Conservation (phyloP, 2,113 vertebrate genomes). For the Alethe castanea region DNA sequence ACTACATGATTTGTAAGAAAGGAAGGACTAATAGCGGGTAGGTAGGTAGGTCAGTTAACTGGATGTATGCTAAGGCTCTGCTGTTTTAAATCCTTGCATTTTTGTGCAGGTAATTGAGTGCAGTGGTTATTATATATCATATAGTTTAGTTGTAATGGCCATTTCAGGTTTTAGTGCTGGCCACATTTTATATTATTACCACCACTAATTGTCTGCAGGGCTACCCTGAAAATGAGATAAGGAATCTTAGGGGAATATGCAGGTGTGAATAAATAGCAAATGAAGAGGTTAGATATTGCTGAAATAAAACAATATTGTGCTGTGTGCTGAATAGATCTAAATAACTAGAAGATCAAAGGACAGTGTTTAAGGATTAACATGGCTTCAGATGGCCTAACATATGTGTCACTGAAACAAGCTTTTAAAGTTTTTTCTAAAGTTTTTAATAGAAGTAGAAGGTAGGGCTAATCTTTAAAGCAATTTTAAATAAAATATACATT, state of each 20-base stretch:
- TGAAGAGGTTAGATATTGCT: slow-evolving; percentile 2
- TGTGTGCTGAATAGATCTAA: neutral
- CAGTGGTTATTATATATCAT: slow-evolving; percentile 49
- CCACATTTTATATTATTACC: slow-evolving; percentile 49
- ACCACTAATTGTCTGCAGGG: slow-evolving; percentile 53
- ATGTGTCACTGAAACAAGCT: neutral
- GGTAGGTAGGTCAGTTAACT: slow-evolving; percentile 24
- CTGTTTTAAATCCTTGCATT: slow-evolving; percentile 40
- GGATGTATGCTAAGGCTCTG: neutral
- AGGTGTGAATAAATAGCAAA: slow-evolving; percentile 35
- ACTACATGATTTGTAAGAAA: neutral
- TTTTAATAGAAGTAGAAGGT: neutral
- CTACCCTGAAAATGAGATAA: slow-evolving; percentile 44
- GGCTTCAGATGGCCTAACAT: neutral
- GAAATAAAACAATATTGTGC: slow-evolving; percentile 31
- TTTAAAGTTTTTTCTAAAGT: neutral
- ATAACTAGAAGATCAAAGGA: neutral
- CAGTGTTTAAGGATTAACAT: neutral
- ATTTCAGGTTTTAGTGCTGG: slow-evolving; percentile 42
- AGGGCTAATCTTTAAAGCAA: neutral
- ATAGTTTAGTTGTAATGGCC: slow-evolving; percentile 46
- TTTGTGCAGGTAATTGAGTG: slow-evolving; percentile 52
- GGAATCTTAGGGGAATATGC: slow-evolving; percentile 35
- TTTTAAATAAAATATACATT: slow-evolving; percentile 36
- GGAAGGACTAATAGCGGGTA: neutral